These are phyloP conservation scores for Chaetura pelagica DNA, from an alignment of 2,113 vertebrate genomes.

Conservation along the genomic window DNA sequence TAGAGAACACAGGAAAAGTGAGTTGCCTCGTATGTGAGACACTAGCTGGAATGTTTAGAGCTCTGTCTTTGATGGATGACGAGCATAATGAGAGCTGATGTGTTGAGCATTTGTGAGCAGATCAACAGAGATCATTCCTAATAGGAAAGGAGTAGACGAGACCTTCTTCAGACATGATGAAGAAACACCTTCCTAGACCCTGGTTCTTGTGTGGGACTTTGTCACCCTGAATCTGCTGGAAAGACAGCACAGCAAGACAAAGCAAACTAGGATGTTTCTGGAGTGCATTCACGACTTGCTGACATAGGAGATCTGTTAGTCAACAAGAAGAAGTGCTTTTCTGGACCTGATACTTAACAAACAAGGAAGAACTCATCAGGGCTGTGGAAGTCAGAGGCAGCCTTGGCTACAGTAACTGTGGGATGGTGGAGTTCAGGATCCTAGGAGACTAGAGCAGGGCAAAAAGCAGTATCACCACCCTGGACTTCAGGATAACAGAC, in stretches of 20 bases:
- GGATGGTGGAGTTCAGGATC: not conserved
- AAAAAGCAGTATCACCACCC: not conserved
- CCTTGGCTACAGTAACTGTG: not conserved
- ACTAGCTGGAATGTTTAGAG: not conserved
- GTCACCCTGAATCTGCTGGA: not conserved
- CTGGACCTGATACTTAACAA: not conserved
- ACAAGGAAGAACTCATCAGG: not conserved
- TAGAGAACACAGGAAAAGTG: not conserved
- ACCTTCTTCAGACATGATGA: not conserved
- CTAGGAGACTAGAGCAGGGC: not conserved
- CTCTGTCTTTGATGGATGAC: not conserved
- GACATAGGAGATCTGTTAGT: not conserved
- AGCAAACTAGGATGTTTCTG: not conserved
- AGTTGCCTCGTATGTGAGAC: not conserved
- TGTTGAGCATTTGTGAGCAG: not conserved
- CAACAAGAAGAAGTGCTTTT: not conserved
- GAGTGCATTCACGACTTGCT: not conserved
- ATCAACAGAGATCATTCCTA: not conserved
- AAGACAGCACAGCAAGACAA: not conserved
- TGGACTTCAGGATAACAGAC: not conserved
- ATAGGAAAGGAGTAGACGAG: not conserved
- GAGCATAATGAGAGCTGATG: not conserved
- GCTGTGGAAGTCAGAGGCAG: no score
- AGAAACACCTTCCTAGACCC: not conserved
- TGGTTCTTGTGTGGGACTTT: not conserved